phyloP scores from a whole-genome alignment of 2,113 vertebrate genomes.

The Rhagologus leucostigma region DNA sequence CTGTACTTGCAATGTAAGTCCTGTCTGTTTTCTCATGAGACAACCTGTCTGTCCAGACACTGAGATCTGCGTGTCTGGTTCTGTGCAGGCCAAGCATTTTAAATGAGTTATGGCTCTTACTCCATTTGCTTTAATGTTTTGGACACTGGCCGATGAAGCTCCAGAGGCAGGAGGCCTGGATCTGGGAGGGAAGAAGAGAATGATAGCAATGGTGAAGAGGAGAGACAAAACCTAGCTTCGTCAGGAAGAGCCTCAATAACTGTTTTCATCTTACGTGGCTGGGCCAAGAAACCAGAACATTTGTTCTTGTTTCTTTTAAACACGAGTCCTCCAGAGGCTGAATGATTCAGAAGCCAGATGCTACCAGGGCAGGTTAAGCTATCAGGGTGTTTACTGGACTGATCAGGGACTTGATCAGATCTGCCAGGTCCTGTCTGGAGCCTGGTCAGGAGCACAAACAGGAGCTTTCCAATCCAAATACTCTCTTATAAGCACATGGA shows the following conservation, averaged over 20 bases:
- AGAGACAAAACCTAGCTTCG: background rate
- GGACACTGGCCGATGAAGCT: background rate
- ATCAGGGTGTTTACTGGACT: background rate
- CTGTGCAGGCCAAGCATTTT: background rate
- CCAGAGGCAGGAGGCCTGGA: background rate
- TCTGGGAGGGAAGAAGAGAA: background rate
- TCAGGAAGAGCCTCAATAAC: background rate
- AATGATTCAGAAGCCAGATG: background rate
- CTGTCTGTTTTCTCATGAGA: fast-evolving
- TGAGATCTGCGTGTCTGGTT: fast-evolving
- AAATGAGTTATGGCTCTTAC: background rate
- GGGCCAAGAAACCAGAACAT: background rate
- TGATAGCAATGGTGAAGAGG: background rate
- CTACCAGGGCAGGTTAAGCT: background rate
- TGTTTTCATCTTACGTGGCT: background rate
- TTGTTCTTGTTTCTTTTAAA: background rate
- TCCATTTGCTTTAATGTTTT: background rate
- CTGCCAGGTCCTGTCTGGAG: background rate
- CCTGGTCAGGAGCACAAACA: background rate
- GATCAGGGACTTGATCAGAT: background rate
- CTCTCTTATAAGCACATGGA: background rate
- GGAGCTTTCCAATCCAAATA: background rate
- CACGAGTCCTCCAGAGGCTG: background rate
- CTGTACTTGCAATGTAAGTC: background rate
- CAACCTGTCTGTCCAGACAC: fast-evolving